Percentiles rank a stretch among this genome's conserved stretches.
Evolutionary conservation across 2,797 vertebrate genomes (phyloP).

Genomic region (Cercopithecus mitis): DNA sequence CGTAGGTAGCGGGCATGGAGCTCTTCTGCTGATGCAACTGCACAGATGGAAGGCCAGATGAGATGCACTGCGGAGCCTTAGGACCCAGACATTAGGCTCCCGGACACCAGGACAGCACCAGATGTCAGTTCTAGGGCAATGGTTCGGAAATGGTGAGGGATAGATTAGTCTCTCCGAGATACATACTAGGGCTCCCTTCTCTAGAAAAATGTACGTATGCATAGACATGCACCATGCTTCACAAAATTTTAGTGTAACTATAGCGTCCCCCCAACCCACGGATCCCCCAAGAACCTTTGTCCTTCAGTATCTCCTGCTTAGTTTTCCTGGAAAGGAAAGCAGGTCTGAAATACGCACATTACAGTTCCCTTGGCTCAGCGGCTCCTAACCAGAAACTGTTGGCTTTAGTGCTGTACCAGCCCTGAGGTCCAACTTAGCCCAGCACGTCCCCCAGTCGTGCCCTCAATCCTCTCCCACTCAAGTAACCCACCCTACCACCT

Average conservation of each 20-base stretch:
- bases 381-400: background rate
- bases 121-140: background rate
- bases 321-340: background rate
- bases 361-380: background rate
- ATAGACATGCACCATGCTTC: background rate
- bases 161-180: background rate
- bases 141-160: no score
- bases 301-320: background rate
- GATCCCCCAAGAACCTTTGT: background rate
- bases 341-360: background rate
- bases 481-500: no score
- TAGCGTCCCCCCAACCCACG: background rate
- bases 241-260: background rate
- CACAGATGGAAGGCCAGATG: no score
- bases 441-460: background rate
- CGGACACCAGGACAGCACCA: background rate
- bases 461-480: background rate
- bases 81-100: background rate
- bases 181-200: background rate
- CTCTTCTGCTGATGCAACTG: background rate
- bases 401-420: background rate
- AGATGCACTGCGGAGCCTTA: background rate
- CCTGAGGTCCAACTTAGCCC: no score
- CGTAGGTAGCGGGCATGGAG: rapidly evolving
- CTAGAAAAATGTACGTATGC: background rate